Base-by-base conservation (phyloP, 35 echinoderm and acorn worm species). In the Anneissia japonica region DNA sequence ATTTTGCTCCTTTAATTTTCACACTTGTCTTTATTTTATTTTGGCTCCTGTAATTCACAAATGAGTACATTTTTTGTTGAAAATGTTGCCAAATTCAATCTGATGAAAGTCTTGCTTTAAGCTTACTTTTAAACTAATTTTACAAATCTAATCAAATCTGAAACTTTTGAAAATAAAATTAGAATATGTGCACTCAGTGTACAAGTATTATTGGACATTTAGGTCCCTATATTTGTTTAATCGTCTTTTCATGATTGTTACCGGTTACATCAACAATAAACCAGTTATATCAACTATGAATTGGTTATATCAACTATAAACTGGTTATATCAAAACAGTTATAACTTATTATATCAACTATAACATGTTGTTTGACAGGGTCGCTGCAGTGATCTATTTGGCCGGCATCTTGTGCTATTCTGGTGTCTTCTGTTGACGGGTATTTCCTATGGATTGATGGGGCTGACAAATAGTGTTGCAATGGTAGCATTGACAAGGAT, bases 381-480 rank as follows among this genome's bases (percentile, higher is more conserved):
- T 23, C 85, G 89, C 31, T 86, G 84, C 56, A 97, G 95, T 83
- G 95, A 97, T 77, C n/a, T 93, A 19, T n/a, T 77, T 37, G 95
- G 95, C 0, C 79, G 91, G 38, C 77, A 85, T 35, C 81, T 30
- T 30, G 74, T 87, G 12, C 72, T 93, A 17, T 43, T 97, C 3
- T 82, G 77, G 21, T 97, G 91, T 78, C 80, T 97, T n/a, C 79
- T 93, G 32, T 73, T 93, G 35, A 87, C 88, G 10, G 87, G 85
- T 3, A 36, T 97, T 33, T 88, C 91, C 0, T 97, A 97, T 72
- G 82, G 85, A 28, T 21, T 97, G 4, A 93, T 88, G 46, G 90
- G 88, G 35, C 3, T 97, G 23, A 74, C 95, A 34, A 46, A 74
- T 14, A 88, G 88, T 16, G 34, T 97, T 28, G 23, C 86, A n/a